Evolutionary conservation across 92 coral and sea anemone genomes (phyloP), one percentile per base, ranked within the genome.

Genomic region (Epizoanthus fatuus): DNA sequence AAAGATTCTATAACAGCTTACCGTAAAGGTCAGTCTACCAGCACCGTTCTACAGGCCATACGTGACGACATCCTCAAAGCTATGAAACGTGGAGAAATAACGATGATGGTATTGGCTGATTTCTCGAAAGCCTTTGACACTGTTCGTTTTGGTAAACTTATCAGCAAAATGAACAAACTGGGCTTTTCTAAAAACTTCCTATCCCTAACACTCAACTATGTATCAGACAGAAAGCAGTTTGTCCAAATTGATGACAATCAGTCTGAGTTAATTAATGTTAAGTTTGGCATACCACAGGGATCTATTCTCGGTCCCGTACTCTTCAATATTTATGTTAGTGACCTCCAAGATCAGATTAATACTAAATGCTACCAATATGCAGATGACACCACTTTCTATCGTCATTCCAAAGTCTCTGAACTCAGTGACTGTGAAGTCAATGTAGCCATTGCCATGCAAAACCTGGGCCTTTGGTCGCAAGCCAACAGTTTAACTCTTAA

Each of bases 1-100:
- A 40, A 47, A 6, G 87, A 81, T 19, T 8, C 53, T 37, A 56
- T 88, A 11, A 44, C 78, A 25, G 75, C 75, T 45, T 88, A 72
- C 59, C 68, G 87, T 37, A 88, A 82, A 81, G 81, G 87, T 15
- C 91, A 81, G 51, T 87, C 87, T n/a, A 87, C 91, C 15, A 80
- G 82, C 37, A 87, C 91, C 12, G 83, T 67, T 25, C 74, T 81
- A n/a, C 22, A 81, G 83, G 53, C 69, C 55, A 69, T 83, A 7
- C 70, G 69, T 53, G 87, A 83, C 62, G 87, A 88, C 51, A 45
- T 88, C 22, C 42, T 58, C 38, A 44, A 66, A 49, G 74, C 91
- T 35, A 87, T 87, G 75, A 69, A 81, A 40, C 80, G 58, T 69
- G 39, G 77, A 38, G 83, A 81, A 15, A 35, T 67, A 37, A 16